Evolutionary conservation across 2,888 invertebrate genomes (phyloP).

Genomic region (Brachypterus glaber): DNA sequence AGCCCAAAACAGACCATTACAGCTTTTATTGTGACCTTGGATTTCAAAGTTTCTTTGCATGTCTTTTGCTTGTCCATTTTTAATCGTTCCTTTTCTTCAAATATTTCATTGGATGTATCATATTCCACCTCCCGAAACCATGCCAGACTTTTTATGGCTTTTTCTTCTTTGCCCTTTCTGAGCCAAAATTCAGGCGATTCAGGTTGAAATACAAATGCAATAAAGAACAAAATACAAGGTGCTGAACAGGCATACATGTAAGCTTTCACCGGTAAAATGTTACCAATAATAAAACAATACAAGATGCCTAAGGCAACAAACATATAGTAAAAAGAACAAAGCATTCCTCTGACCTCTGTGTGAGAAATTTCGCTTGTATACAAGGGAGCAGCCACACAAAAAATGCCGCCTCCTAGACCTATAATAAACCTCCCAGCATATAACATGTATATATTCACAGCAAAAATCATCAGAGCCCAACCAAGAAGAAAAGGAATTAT

Average conservation of each 20-base stretch:
- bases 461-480: constrained; percentile 63
- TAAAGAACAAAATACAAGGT: constrained; percentile 57
- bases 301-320: constrained; percentile 74
- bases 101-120: constrained; percentile 50
- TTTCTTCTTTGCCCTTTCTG: constrained; percentile 50
- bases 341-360: constrained; percentile 66
- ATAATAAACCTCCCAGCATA: constrained; percentile 53
- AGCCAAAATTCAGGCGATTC: constrained; percentile 70
- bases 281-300: not conserved
- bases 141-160: constrained; percentile 58
- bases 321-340: constrained; percentile 79
- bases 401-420: constrained; percentile 68
- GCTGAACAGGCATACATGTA: constrained; percentile 52
- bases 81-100: constrained; percentile 13
- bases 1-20: constrained; percentile 63
- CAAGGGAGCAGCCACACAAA: constrained; percentile 73
- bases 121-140: constrained; percentile 66
- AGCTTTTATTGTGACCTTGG: constrained; percentile 42
- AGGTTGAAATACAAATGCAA: constrained; percentile 69
- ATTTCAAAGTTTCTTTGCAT: constrained; percentile 20
- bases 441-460: constrained; percentile 50
- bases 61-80: constrained; percentile 11
- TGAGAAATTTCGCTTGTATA: constrained; percentile 78
- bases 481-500: constrained; percentile 60
- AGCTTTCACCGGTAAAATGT: constrained; percentile 43